Evolutionary conservation across 2,113 vertebrate genomes (phyloP), one percentile per base, ranked within the genome.

Genomic region (Rana temporaria): DNA sequence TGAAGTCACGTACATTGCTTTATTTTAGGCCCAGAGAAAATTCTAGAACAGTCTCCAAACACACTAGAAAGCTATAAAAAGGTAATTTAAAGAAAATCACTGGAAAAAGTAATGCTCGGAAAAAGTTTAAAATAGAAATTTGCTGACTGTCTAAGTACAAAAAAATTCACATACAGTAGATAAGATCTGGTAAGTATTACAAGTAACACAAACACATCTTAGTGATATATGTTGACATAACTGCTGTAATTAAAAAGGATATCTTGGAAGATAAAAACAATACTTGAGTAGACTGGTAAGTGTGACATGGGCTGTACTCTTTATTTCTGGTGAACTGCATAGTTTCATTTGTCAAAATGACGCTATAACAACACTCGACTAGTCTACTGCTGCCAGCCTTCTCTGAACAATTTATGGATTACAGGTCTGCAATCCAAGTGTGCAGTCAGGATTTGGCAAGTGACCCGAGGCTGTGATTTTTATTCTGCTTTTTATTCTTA

Each of bases 381-480:
- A 87, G 80, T 84, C 52, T 84, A 64, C 74, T 22, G 79, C 81
- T 87, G 85, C 85, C 83, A 68, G 20, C 83, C 72, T 1, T 1
- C 62, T 60, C 67, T 71, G 57, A 9, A 12, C 7, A 78, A 73
- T 48, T 4, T 75, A 84, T 1, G 62, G 65, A 78, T 59, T 85
- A 84, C 71, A 52, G 78, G 85, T 71, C 83, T 74, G 4, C 82
- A 69, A 55, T n/a, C 57, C 68, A 66, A 4, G 19, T 56, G 66
- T 5, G 73, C 59, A 30, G 56, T 32, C 69, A 76, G 83, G 52
- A 24, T 11, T 71, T 34, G 76, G 72, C 65, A 77, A 69, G 15
- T 15, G 85, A 70, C 84, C 85, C 74, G 38, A 82, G 87, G 86
- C 79, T 87, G 72, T 57, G 73, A 86, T 85, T 86, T 87, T 87